Conservation (phyloP, 2,888 invertebrate species). For the Drosophila quasianomalipes region DNA sequence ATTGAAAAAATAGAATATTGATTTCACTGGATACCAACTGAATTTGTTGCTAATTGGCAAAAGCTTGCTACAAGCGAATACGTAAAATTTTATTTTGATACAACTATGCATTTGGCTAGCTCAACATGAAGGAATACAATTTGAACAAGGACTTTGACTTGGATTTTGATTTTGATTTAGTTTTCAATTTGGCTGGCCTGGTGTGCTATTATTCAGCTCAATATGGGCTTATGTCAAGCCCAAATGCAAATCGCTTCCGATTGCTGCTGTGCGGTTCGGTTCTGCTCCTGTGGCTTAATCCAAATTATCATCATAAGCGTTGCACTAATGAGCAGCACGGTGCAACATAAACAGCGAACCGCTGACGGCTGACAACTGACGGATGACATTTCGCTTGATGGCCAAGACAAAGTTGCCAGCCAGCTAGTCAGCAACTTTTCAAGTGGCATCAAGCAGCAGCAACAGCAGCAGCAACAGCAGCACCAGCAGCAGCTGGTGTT, state of each 20-base stretch:
- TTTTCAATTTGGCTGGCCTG: slow-evolving; percentile 12
- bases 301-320: slow-evolving; percentile 74
- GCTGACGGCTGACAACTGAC: slow-evolving; percentile 44
- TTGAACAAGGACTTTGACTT: not conserved
- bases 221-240: slow-evolving; percentile 20
- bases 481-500: slow-evolving; percentile 16
- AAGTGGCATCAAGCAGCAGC: slow-evolving; percentile 29
- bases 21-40: not conserved
- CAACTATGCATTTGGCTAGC: not conserved
- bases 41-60: not conserved
- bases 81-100: not conserved
- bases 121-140: not conserved
- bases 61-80: not conserved
- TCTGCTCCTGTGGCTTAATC: slow-evolving; percentile 38
- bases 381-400: slow-evolving; percentile 33
- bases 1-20: not conserved
- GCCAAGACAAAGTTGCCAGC: slow-evolving; percentile 47
- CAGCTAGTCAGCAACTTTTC: slow-evolving; percentile 40
- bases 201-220: not conserved
- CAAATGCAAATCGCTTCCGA: slow-evolving; percentile 35
- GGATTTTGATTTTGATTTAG: not conserved
- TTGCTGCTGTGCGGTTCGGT: not conserved
- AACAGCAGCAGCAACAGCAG: not conserved
- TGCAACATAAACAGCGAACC: slow-evolving; percentile 53
- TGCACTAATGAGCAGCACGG: slow-evolving; percentile 70